Base-by-base conservation (phyloP, 2,888 invertebrate species). In the Bhutanitis thaidina region DNA sequence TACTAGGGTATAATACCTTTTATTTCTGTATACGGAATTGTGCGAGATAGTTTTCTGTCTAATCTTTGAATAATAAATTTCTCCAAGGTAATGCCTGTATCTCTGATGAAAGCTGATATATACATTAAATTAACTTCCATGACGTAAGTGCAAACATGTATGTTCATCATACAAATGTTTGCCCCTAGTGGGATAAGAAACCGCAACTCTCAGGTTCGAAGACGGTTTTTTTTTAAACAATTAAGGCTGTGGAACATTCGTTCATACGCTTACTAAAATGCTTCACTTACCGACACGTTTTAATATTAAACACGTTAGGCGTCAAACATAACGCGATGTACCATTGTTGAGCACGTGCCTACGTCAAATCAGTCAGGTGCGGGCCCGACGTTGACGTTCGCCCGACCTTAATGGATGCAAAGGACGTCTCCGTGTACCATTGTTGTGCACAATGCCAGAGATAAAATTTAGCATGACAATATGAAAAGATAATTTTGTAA, bases 361-460 rank as follows among this genome's bases (percentile, higher is more conserved):
- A 49, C 49, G 37, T 43, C 53, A 55, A 56, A 56, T 52, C 53
- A 50, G 36, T 15, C 49, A 37, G 43, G 49, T 49, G 41, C 13
- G 49, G 40, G 39, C 43, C 55, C 57, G 52, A 56, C 56, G 58
- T 52, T 30, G 30, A 30, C 59, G 53, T 39, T 35, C 20, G 7
- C 58, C 25, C 69, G 73, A 68, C 80, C 82, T 79, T 67, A 67
- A 59, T 74, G 59, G 12, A 7, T 34, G 34, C 10, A 66, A 75
- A 80, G 77, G 76, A 77, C 66, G 59, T 56, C 14, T 30, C 30
- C 7, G 27, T 46, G 12, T 8, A 32, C 44, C 29, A 45, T 45
- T 45, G 39, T 50, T 36, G 15, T 35, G 15, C 5, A 7, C 8
- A 5, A 35, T 34, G 34, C 34, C 39, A 39, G 39, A 27, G 27